These are phyloP conservation scores for Caenorhabditis wallacei DNA, from an alignment of 2,888 invertebrate genomes.

Conservation along the genomic window DNA sequence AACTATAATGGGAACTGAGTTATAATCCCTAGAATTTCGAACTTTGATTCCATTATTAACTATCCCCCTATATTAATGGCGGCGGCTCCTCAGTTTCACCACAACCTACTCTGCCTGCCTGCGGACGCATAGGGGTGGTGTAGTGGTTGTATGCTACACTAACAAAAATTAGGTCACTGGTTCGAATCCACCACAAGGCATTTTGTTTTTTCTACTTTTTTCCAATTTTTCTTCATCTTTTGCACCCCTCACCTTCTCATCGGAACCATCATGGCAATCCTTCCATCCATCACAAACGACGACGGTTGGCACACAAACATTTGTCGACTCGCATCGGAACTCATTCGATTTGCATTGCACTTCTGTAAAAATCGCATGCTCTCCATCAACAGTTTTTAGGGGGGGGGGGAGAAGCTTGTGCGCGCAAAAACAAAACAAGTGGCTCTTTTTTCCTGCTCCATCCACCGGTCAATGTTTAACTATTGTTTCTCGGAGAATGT, in stretches of 20 bases:
- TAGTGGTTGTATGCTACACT: too few species aligned
- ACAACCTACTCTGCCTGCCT: too few species aligned
- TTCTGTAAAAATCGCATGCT: constrained; percentile 61
- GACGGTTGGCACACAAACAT: constrained; percentile 74
- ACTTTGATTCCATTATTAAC: too few species aligned
- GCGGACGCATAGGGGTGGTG: too few species aligned
- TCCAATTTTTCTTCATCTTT: background rate
- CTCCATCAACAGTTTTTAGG: background rate
- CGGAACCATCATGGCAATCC: constrained; percentile 76
- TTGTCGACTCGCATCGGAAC: constrained; percentile 72
- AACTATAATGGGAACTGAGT: too few species aligned
- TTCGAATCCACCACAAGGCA: too few species aligned
- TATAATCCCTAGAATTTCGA: too few species aligned
- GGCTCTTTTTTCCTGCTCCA: constrained; percentile 4
- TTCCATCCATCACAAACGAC: constrained; percentile 77
- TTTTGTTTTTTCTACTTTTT: too few species aligned
- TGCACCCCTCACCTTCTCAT: constrained; percentile 70
- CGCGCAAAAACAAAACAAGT: constrained; percentile 44
- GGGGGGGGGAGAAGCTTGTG: too few species aligned
- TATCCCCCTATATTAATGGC: too few species aligned
- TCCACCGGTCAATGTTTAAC: constrained; percentile 50
- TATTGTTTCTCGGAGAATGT: constrained; percentile 49
- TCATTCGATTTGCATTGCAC: constrained; percentile 75
- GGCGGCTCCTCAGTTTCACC: too few species aligned
- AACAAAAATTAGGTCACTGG: too few species aligned